Evolutionary conservation across 2,888 invertebrate genomes (phyloP).

Genomic region (Catocala fraxini): DNA sequence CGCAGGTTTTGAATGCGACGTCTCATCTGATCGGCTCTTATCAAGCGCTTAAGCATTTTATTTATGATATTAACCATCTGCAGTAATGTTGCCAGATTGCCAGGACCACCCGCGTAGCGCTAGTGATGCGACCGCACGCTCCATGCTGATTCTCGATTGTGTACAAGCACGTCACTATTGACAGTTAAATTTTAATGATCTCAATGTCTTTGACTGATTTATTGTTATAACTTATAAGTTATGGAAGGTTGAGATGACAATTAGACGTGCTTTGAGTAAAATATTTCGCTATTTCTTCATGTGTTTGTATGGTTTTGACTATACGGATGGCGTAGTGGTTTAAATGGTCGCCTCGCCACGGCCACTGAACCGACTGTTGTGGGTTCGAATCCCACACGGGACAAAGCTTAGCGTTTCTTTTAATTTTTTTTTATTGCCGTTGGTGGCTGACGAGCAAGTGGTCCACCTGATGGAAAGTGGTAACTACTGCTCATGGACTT

Average conservation of each 20-base stretch:
- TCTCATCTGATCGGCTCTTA: constrained; percentile 6
- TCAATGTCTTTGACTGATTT: constrained; percentile 10
- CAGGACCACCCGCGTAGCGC: constrained; percentile 34
- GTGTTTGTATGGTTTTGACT: too few relatives aligned
- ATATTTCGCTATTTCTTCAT: neutral
- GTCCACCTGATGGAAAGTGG: too few relatives aligned
- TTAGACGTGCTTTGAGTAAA: constrained; percentile 3
- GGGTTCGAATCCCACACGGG: too few relatives aligned
- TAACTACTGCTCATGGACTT: too few relatives aligned
- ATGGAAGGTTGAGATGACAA: constrained; percentile 10
- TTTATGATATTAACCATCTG: constrained; percentile 11
- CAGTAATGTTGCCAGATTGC: constrained; percentile 1
- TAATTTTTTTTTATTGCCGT: too few relatives aligned
- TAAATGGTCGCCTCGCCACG: too few relatives aligned
- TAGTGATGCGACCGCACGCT: constrained; percentile 5
- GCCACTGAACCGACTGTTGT: too few relatives aligned
- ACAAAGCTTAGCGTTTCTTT: too few relatives aligned
- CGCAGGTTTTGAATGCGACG: neutral
- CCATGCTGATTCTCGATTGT: constrained; percentile 12
- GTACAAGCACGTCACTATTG: constrained; percentile 13
- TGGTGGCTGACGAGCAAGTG: too few relatives aligned
- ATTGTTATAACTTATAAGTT: constrained; percentile 11
- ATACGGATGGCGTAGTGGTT: too few relatives aligned
- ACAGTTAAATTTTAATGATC: constrained; percentile 12
- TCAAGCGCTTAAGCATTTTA: constrained; percentile 7